Conservation (phyloP, 1,140 invertebrate genomes). For the Holcopasites calliopsidis region DNA sequence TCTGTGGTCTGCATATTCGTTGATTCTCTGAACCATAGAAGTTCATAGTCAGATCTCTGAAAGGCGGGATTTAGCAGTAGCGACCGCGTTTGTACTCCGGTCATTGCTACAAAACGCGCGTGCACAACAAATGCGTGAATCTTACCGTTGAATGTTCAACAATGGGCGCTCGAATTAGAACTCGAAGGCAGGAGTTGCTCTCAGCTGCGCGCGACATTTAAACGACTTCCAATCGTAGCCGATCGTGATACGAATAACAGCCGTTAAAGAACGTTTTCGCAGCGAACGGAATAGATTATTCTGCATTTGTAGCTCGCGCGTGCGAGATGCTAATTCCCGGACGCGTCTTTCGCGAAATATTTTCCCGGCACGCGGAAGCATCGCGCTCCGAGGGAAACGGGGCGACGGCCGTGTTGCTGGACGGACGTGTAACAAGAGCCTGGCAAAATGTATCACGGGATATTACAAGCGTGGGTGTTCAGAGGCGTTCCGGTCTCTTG, state of each 20-base stretch:
- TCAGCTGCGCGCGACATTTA: no score
- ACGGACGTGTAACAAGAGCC: slow-evolving; percentile 16
- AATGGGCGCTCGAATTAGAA: no score
- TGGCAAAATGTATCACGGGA: slow-evolving; percentile 8
- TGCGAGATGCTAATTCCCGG: neutral
- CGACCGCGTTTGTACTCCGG: neutral
- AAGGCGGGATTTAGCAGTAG: neutral
- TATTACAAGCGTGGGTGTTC: slow-evolving; percentile 17
- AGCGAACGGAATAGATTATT: no score
- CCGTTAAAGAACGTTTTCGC: no score
- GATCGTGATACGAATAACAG: no score
- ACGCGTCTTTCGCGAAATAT: slow-evolving; percentile 9
- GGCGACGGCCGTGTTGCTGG: neutral
- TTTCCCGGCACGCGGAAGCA: neutral
- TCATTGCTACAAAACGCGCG: no score
- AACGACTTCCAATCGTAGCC: no score
- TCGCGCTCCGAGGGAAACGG: neutral
- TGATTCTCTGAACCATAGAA: neutral
- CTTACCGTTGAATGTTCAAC: no score
- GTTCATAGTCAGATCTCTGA: neutral
- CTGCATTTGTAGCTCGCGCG: no score
- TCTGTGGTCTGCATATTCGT: neutral
- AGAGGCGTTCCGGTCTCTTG: neutral
- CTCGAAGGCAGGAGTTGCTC: no score
- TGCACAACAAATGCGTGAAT: no score